Base-by-base conservation (phyloP, 2,888 invertebrate genomes). In the Aquatica leii region DNA sequence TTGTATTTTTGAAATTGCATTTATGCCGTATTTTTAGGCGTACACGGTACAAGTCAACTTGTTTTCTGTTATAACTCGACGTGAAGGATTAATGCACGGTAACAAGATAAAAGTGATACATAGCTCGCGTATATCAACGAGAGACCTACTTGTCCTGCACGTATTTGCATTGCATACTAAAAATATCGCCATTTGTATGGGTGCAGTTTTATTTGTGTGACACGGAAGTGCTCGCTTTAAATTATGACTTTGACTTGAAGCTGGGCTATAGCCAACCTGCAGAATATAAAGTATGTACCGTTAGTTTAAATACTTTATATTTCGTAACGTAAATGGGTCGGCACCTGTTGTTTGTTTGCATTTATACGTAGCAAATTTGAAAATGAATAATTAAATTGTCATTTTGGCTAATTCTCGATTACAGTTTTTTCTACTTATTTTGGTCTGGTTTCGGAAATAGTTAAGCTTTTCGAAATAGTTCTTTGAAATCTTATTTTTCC, bases 151-250 rank as follows among this genome's bases (percentile, higher is more conserved):
- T 46, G 18, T 46, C 50, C 50, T 31, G 50, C 21, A 4, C 50
- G 20, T 24, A 24, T 31, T 50, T 48, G 34, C 34, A 17, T 40
- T 20, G 46, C 20, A 46, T 20, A 18, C 46, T 18, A 46, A 46
- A 46, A 18, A 46, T 46, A 46, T 46, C 17, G 59, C 52, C 41
- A 48, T 54, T 61, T 60, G 34, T 40, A 58, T 51, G 58, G 58
- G 58, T 58, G 58, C 58, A 58, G 58, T 58, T 59, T 53, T 53
- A 53, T 59, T 59, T 53, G 59, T 53, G 59, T 34, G 53, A 53
- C 59, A 43, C 53, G 59, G 59, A 59, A 53, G 51, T 41, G 41
- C 24, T 17, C 51, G 43, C 50, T 18, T 52, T 43, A 43, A 58
- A 21, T 58, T 43, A 50, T 51, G 48, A 18, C 34, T 56, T 46